These are phyloP conservation scores for Drosophila subobscura DNA, from an alignment of 1,140 invertebrate species.

Conservation along the genomic window DNA sequence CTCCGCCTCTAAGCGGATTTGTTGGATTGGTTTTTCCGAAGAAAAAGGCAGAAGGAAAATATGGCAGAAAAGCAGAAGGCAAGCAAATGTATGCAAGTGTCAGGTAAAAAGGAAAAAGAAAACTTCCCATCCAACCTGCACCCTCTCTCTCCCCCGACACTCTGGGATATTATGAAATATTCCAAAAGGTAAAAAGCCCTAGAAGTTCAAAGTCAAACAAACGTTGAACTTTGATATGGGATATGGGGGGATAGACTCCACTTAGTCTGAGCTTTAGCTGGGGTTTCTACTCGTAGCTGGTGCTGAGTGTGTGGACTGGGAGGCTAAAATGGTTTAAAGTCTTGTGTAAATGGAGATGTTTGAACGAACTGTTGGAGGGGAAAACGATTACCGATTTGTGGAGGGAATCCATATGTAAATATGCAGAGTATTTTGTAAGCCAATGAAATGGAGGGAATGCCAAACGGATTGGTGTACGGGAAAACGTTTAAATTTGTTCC, in stretches of 20 bases:
- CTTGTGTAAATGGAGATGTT: conserved; percentile 33
- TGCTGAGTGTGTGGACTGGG: neutral
- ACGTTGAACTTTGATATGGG: conserved; percentile 28
- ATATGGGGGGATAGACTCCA: no score
- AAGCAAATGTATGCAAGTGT: conserved; percentile 39
- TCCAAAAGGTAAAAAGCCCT: conserved; percentile 18
- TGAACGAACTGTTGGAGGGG: conserved; percentile 18
- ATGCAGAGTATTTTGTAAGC: conserved; percentile 15
- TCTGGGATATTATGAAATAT: conserved; percentile 33
- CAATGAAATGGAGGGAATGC: conserved; percentile 7
- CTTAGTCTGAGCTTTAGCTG: no score
- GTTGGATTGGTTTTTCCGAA: conserved; percentile 27
- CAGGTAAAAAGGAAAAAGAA: conserved; percentile 17
- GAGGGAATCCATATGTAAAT: conserved; percentile 37
- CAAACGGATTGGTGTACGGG: neutral
- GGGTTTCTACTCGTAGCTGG: neutral
- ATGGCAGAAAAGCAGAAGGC: conserved; percentile 9
- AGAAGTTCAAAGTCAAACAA: conserved; percentile 47
- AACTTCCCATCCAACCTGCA: neutral
- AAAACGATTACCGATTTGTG: conserved; percentile 25
- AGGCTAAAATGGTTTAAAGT: conserved; percentile 38
- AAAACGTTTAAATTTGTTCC: neutral
- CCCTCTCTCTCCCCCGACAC: neutral
- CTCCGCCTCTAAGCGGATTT: conserved; percentile 51
- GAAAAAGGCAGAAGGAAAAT: conserved; percentile 4